Evolutionary conservation across 2,888 invertebrate species (phyloP), one percentile per base, ranked within the genome.

Genomic region (Thysanoteuthis rhombus): DNA sequence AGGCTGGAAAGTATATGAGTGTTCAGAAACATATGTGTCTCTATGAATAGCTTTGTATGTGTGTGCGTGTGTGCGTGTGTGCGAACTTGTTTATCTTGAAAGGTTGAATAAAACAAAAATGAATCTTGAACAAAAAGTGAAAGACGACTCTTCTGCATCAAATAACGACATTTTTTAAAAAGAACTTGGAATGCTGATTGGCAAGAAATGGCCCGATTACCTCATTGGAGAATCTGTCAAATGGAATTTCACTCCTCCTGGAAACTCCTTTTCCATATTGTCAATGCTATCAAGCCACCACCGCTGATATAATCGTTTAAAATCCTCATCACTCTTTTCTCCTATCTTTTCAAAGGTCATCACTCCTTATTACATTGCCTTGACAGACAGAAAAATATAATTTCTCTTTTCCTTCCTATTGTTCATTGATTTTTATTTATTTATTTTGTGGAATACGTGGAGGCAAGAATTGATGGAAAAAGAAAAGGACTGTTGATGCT

Each of bases 171-270:
- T 25, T 47, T 47, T 47, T 47, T 47, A 19, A 1, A n/a, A n/a
- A 75, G 32, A 52, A 52, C 25, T 16, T 1, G n/a, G 32, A 75
- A 75, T 75, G 75, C 32, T n/a, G 75, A 75, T 75, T 75, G 75
- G 75, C n/a, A 75, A 75, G n/a, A 75, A 75, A 32, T n/a, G n/a
- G 75, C 8, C 32, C 19, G 75, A 75, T 75, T 75, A 75, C n/a
- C n/a, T 75, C n/a, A n/a, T 75, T 75, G 75, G n/a, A n/a, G 75
- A 75, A 75, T 75, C n/a, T 75, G 75, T 75, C 75, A 75, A 75
- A 75, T 75, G 75, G 75, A 75, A 75, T 75, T n/a, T 75, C n/a
- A 75, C 75, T 75, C n/a, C 75, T 52, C 22, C 52, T 52, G 25
- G 25, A 75, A 75, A n/a, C 75, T n/a, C 75, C 75, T 75, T 75